Evolutionary conservation across 2,113 vertebrate genomes (phyloP).

Genomic region (Nothoprocta pentlandii): DNA sequence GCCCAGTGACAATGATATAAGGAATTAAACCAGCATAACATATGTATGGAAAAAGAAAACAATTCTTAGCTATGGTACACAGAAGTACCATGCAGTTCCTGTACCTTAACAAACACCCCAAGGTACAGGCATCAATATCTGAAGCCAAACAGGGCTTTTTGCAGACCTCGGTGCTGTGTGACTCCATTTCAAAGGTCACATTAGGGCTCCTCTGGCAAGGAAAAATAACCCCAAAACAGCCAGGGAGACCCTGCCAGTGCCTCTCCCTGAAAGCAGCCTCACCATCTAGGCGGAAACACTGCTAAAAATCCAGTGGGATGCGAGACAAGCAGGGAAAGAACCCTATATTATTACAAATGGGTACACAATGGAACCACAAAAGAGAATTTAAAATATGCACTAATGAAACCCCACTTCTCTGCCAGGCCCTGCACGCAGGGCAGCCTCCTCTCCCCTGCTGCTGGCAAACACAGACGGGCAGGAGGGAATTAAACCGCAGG

Average conservation of each 20-base stretch:
- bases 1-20: neutral
- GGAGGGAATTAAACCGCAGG: neutral
- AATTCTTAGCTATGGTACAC: neutral
- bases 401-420: neutral
- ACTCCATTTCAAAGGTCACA: accelerated
- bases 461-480: neutral
- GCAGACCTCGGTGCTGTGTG: neutral
- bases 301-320: neutral
- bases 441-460: neutral
- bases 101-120: neutral
- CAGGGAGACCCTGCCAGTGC: neutral
- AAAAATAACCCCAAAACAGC: neutral
- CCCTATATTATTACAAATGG: neutral
- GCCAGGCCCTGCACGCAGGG: neutral
- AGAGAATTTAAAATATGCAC: neutral
- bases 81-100: neutral
- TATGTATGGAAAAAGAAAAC: neutral
- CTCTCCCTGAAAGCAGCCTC: neutral
- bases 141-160: neutral
- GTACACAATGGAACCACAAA: neutral
- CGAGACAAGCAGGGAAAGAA: neutral
- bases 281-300: neutral
- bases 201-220: neutral
- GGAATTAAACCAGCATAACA: neutral
- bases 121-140: neutral